These are phyloP conservation scores for Dryocosmus kuriphilus DNA, from an alignment of 2,888 invertebrate species.

Conservation along the genomic window DNA sequence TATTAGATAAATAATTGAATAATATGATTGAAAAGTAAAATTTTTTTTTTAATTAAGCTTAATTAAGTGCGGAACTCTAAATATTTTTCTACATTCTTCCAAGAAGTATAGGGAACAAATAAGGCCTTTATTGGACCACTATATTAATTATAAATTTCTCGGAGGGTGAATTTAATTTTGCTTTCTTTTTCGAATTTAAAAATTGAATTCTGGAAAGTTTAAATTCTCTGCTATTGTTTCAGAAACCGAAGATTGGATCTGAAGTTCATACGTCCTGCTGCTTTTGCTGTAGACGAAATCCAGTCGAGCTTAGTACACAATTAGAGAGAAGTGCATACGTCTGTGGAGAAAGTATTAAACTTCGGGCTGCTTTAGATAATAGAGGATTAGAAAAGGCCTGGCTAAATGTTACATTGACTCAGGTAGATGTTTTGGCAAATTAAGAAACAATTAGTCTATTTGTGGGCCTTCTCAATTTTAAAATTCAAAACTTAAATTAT, in stretches of 20 bases:
- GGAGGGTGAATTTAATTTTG: too few species aligned
- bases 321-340: slow-evolving; percentile 87
- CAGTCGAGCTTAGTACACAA: slow-evolving; percentile 83
- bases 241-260: slow-evolving; percentile 84
- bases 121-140: too few species aligned
- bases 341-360: slow-evolving; percentile 84
- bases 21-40: too few species aligned
- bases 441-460: neutral
- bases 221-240: slow-evolving; percentile 53
- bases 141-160: too few species aligned
- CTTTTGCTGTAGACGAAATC: slow-evolving; percentile 85
- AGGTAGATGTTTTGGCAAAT: slow-evolving; percentile 69
- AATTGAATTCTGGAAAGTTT: neutral
- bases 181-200: neutral
- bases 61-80: too few species aligned
- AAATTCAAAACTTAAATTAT: neutral
- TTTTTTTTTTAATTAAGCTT: too few species aligned
- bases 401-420: slow-evolving; percentile 80
- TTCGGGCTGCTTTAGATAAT: slow-evolving; percentile 86
- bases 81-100: too few species aligned
- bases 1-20: too few species aligned
- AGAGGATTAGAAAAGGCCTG: slow-evolving; percentile 82
- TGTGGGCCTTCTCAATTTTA: neutral
- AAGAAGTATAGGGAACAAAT: too few species aligned
- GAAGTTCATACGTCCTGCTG: slow-evolving; percentile 84